phyloP scores from a whole-genome alignment of 2,797 vertebrate species.

The Schizopygopsis pylzovi region DNA sequence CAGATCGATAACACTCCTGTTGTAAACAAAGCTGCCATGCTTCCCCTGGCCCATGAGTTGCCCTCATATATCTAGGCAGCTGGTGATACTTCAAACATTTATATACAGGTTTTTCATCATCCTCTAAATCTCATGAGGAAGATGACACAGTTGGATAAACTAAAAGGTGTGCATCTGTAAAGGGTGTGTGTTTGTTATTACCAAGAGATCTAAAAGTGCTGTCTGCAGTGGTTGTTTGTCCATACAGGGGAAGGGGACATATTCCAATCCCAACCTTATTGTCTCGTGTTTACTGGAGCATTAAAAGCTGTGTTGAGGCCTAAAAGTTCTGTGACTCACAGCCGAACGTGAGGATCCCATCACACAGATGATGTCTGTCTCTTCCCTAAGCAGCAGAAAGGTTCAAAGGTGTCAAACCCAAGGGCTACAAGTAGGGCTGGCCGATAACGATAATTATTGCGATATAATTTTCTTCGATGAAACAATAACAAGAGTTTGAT shows the following conservation, averaged over 20 bases:
- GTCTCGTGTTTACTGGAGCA: slow-evolving; percentile 8
- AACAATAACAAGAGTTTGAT: neutral
- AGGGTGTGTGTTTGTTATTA: slow-evolving; percentile 41
- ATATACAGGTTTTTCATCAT: slow-evolving; percentile 19
- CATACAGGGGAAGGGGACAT: neutral
- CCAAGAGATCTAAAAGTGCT: slow-evolving; percentile 44
- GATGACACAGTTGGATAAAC: slow-evolving; percentile 32
- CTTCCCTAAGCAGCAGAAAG: slow-evolving; percentile 54
- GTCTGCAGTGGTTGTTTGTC: slow-evolving; percentile 33
- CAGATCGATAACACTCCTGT: slow-evolving; percentile 32
- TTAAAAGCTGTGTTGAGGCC: slow-evolving; percentile 27
- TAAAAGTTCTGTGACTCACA: slow-evolving; percentile 63
- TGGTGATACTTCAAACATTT: slow-evolving; percentile 14
- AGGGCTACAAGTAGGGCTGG: neutral
- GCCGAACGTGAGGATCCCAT: slow-evolving; percentile 62
- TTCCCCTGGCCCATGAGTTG: slow-evolving; percentile 18
- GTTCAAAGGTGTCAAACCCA: slow-evolving; percentile 46
- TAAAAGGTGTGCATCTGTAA: too few relatives aligned
- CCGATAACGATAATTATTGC: neutral
- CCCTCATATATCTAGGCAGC: slow-evolving; percentile 18
- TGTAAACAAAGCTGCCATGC: slow-evolving; percentile 37
- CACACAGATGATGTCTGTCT: slow-evolving; percentile 69
- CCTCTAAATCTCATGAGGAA: slow-evolving; percentile 27
- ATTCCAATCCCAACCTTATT: slow-evolving; percentile 29
- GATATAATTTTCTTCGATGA: neutral